Evolutionary conservation across 2,113 vertebrate species (phyloP).

Genomic region (Chaetodon trifascialis): DNA sequence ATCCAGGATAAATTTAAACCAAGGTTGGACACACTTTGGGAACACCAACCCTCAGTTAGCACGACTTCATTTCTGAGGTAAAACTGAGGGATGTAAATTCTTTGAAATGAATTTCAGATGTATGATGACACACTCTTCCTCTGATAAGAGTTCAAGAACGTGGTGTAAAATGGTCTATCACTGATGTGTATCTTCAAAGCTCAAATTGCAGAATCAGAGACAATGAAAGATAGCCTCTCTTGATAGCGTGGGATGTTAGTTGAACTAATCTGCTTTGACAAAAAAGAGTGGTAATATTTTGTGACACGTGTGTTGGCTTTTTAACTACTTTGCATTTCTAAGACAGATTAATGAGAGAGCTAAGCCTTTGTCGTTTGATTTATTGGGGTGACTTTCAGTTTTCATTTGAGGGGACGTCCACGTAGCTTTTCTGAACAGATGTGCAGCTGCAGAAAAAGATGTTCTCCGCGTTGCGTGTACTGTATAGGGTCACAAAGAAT

Average conservation of each 20-base stretch:
- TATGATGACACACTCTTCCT: constrained; percentile 35
- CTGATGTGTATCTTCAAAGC: constrained; percentile 79
- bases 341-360: constrained; percentile 47
- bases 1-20: constrained; percentile 61
- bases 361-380: constrained; percentile 32
- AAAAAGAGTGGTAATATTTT: constrained; percentile 68
- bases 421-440: constrained; percentile 31
- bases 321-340: constrained; percentile 49
- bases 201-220: constrained; percentile 75
- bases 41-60: constrained; percentile 59
- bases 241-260: constrained; percentile 60
- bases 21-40: constrained; percentile 46
- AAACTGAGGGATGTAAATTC: constrained; percentile 77
- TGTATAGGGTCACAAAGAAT: constrained; percentile 5
- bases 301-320: constrained; percentile 50
- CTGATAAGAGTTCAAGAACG: constrained; percentile 75
- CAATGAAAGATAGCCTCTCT: constrained; percentile 69
- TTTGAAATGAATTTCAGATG: constrained; percentile 68
- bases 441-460: constrained; percentile 17
- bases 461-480: constrained; percentile 15
- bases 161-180: constrained; percentile 55
- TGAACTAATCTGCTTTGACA: constrained; percentile 67
- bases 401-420: constrained; percentile 16
- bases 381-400: constrained; percentile 47
- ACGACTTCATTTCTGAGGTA: constrained; percentile 80